Evolutionary conservation across 2,888 invertebrate species (phyloP), one percentile per base, ranked within the genome.

Genomic region (Scaptomyza polygonia): DNA sequence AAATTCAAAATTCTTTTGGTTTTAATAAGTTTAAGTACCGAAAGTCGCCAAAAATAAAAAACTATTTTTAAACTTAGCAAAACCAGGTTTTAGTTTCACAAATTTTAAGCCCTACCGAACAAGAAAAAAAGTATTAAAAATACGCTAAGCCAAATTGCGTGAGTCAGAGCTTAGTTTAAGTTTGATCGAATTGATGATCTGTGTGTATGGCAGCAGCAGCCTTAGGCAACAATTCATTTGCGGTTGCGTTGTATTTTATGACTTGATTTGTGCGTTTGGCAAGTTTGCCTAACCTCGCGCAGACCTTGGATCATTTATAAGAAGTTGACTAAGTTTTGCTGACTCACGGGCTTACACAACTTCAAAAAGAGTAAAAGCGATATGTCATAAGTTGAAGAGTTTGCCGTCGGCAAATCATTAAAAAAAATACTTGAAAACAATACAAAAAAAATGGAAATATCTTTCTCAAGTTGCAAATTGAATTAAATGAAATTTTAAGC

Each of bases 141-240:
- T 9, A 8, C 8, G n/a, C 12, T 57, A 29, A 36, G 18, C n/a
- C 48, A 12, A 49, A 27, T 9, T 25, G 44, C 66, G 48, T 71
- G 73, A 71, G 44, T 71, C 76, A 73, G 58, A 71, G 56, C 56
- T 55, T 51, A 70, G 65, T 48, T 53, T 55, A 73, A 70, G 70
- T 65, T 54, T 55, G 51, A 75, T 61, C 49, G 39, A 43, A 32
- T 51, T 34, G 75, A 65, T 69, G 56, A 75, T 75, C 76, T 70
- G n/a, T 48, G 32, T 36, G 61, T 63, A 29, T 29, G 29, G 29
- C 29, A 0, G 45, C 16, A 14, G 16, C 16, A 30, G 30, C 18
- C 18, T 32, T 21, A 4, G 57, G 54, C 45, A 62, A 57, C 76
- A 49, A 55, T 57, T 65, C 70, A 66, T 66, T 48, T 42, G 62